Evolutionary conservation across 2,113 vertebrate species (phyloP).

Genomic region (Caranx ignobilis): DNA sequence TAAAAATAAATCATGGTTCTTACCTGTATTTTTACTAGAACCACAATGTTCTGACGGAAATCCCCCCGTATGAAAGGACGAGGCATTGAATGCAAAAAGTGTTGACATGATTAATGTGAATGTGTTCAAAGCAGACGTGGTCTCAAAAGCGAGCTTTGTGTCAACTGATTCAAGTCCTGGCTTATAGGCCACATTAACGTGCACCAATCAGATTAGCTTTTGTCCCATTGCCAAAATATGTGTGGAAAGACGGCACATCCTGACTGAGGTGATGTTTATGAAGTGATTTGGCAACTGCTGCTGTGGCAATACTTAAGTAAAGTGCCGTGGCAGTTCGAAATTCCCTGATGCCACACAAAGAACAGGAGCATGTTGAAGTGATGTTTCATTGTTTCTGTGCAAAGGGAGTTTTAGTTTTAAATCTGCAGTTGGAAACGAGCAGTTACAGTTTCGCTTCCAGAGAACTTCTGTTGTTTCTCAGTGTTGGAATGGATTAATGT

Average conservation of each 20-base stretch:
- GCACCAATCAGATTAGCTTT: slow-evolving; percentile 26
- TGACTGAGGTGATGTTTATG: slow-evolving; percentile 44
- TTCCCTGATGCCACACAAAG: neutral
- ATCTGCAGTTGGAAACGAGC: neutral
- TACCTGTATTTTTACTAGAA: neutral
- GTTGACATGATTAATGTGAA: slow-evolving; percentile 52
- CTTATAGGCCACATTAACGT: slow-evolving; percentile 32
- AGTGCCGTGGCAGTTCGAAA: slow-evolving; percentile 21
- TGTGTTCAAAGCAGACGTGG: slow-evolving; percentile 26
- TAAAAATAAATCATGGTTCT: neutral
- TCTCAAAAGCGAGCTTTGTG: slow-evolving; percentile 39
- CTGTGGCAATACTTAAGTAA: slow-evolving; percentile 19
- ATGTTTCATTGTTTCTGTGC: neutral
- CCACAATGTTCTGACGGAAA: slow-evolving; percentile 1
- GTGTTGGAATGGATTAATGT: no score
- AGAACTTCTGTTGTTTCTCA: neutral
- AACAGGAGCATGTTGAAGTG: neutral
- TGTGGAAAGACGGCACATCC: slow-evolving; percentile 19
- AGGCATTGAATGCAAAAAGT: slow-evolving; percentile 1
- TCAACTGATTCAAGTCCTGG: slow-evolving; percentile 48
- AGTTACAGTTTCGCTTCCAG: neutral
- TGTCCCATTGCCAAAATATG: slow-evolving; percentile 40
- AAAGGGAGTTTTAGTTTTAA: neutral
- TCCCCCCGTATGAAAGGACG: slow-evolving; percentile 19
- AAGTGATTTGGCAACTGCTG: slow-evolving; percentile 30